A percentile compares a stretch with the other conserved stretches of the same genome.
Conservation (phyloP, 1,140 invertebrate species). For the Aphaenogaster rudis region DNA sequence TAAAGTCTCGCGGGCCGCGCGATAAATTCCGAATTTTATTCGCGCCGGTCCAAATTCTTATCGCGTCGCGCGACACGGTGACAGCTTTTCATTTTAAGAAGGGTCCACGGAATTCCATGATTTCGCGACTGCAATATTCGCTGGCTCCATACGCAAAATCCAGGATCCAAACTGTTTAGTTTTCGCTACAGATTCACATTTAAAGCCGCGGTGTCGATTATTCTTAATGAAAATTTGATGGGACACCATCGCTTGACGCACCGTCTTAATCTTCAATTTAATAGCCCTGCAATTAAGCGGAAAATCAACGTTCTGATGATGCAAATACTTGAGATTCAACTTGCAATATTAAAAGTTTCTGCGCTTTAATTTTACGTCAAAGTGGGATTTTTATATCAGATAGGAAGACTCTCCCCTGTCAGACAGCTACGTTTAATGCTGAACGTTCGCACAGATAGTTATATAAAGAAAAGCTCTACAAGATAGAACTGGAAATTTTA, state of each 20-base stretch:
- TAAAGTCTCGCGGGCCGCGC: slow-evolving; percentile 46
- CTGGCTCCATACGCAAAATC: background rate
- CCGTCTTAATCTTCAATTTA: background rate
- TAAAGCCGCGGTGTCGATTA: background rate
- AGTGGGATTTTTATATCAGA: background rate
- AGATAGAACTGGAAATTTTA: background rate
- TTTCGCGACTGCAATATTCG: background rate
- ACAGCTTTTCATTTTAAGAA: slow-evolving; percentile 56
- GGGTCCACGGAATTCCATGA: slow-evolving; percentile 50
- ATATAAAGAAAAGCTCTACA: background rate
- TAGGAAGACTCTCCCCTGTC: background rate
- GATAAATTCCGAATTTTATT: slow-evolving; percentile 58
- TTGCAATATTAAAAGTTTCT: background rate
- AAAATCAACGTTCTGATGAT: background rate
- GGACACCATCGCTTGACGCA: background rate
- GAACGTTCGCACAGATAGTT: background rate
- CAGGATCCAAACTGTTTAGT: background rate
- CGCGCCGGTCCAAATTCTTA: slow-evolving; percentile 44
- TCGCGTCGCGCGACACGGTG: slow-evolving; percentile 33
- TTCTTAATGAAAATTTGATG: background rate
- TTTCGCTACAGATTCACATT: background rate
- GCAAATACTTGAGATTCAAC: background rate
- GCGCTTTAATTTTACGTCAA: background rate
- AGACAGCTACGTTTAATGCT: background rate
- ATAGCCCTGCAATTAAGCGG: background rate